Percentiles rank a stretch among this genome's conserved stretches.
phyloP scores from a whole-genome alignment of 2,113 vertebrate genomes.

The Sceloporus tristichus region DNA sequence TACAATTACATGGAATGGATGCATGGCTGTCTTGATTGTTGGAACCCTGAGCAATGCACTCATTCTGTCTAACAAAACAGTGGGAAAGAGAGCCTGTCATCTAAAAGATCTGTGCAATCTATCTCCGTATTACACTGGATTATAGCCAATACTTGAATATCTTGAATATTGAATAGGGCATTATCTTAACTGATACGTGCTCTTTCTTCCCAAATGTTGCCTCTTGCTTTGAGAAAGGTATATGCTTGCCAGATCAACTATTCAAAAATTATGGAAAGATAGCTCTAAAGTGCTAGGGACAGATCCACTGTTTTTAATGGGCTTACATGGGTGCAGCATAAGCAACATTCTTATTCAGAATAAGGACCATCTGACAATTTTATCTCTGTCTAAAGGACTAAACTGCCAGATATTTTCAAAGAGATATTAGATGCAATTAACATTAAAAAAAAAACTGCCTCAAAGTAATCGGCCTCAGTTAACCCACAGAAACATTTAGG shows the following conservation, averaged over 20 bases:
- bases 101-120: background rate
- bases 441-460: constrained; percentile 70
- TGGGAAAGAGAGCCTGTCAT: background rate
- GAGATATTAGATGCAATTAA: constrained; percentile 27
- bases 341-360: background rate
- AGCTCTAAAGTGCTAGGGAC: background rate
- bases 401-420: constrained; percentile 54
- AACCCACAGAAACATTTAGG: constrained; percentile 72
- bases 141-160: background rate
- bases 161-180: background rate
- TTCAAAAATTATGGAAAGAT: constrained; percentile 1
- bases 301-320: background rate
- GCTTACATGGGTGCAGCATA: background rate
- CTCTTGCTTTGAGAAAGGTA: background rate
- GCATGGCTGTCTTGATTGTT: no score
- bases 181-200: background rate
- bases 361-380: background rate
- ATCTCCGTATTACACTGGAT: no score
- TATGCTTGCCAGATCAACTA: background rate
- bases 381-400: constrained; percentile 46
- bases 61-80: background rate
- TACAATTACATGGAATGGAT: background rate
- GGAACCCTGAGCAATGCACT: background rate
- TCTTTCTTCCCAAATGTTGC: background rate
- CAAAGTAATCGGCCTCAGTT: constrained; percentile 67